Percentiles rank a stretch among this genome's conserved stretches.
Evolutionary conservation across 2,888 invertebrate genomes (phyloP).

Genomic region (Acrocera orbiculus): DNA sequence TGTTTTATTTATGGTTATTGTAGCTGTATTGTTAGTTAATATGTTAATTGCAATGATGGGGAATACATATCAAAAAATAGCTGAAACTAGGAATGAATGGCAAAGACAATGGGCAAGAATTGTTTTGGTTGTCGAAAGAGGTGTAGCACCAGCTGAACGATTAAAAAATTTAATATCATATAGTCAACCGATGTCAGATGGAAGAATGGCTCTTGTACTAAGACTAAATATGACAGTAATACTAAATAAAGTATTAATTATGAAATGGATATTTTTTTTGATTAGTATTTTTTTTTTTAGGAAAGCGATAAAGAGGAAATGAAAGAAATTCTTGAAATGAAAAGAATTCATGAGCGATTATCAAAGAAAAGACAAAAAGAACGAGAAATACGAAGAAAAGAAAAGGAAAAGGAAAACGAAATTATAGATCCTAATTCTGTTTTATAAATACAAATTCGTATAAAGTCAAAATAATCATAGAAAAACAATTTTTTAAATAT

Average conservation of each 20-base stretch:
- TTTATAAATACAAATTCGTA: too few species aligned
- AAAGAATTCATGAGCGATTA: slow-evolving; percentile 64
- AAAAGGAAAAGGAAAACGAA: slow-evolving; percentile 19
- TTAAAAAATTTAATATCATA: slow-evolving; percentile 74
- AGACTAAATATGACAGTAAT: slow-evolving; percentile 75
- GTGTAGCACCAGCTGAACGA: slow-evolving; percentile 80
- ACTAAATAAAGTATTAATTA: too few species aligned
- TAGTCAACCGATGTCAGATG: slow-evolving; percentile 87
- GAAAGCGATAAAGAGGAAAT: slow-evolving; percentile 87
- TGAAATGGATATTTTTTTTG: slow-evolving; percentile 1
- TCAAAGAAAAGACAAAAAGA: slow-evolving; percentile 45
- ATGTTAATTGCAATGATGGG: slow-evolving; percentile 99
- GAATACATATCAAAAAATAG: slow-evolving; percentile 95
- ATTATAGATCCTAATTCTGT: too few species aligned
- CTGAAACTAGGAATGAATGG: slow-evolving; percentile 95
- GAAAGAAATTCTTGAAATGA: slow-evolving; percentile 85
- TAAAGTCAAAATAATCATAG: too few species aligned
- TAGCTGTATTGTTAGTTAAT: slow-evolving; percentile 85
- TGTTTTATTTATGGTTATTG: slow-evolving; percentile 94
- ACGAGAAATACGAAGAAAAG: slow-evolving; percentile 22
- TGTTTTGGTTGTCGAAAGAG: slow-evolving; percentile 89
- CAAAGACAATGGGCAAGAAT: slow-evolving; percentile 96
- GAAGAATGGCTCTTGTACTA: slow-evolving; percentile 67
- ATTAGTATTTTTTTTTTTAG: slow-evolving; percentile 32
- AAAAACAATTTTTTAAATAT: too few species aligned